These are phyloP conservation scores for Tyto alba DNA, from an alignment of 2,113 vertebrate genomes.

Conservation along the genomic window DNA sequence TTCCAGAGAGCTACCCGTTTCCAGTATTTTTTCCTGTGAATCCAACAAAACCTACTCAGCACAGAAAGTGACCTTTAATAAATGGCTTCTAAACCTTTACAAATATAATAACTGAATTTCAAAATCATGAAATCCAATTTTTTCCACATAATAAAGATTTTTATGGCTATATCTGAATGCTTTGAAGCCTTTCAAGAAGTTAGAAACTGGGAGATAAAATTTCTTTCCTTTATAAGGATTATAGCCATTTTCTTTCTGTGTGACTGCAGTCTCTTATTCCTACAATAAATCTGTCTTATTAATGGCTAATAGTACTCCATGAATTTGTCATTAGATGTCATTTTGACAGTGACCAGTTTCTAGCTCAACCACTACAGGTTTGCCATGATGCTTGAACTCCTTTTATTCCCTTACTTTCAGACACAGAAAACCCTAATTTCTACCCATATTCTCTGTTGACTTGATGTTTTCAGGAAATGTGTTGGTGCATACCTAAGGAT, in stretches of 20 bases:
- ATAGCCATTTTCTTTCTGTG: not conserved
- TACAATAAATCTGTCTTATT: not conserved
- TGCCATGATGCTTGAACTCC: not conserved
- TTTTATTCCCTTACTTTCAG: not conserved
- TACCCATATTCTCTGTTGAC: not conserved
- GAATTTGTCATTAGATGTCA: not conserved
- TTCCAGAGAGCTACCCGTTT: not conserved
- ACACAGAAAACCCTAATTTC: not conserved
- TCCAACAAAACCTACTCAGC: not conserved
- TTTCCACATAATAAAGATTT: not conserved
- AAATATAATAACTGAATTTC: not conserved
- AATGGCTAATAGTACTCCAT: not conserved
- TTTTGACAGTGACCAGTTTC: not conserved
- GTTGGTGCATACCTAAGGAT: not conserved
- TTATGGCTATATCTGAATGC: not conserved
- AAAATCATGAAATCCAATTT: not conserved
- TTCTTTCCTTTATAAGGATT: not conserved
- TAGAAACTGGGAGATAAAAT: not conserved
- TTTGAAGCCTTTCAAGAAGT: not conserved
- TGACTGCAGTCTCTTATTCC: not conserved
- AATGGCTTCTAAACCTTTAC: constrained; percentile 6
- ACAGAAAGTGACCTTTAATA: constrained; percentile 1
- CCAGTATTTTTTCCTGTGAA: not conserved
- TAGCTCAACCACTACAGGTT: not conserved
- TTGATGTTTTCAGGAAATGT: not conserved